Percentiles rank a stretch among this genome's conserved stretches.
Conservation (phyloP, 2,113 vertebrate genomes). For the Mola mola region DNA sequence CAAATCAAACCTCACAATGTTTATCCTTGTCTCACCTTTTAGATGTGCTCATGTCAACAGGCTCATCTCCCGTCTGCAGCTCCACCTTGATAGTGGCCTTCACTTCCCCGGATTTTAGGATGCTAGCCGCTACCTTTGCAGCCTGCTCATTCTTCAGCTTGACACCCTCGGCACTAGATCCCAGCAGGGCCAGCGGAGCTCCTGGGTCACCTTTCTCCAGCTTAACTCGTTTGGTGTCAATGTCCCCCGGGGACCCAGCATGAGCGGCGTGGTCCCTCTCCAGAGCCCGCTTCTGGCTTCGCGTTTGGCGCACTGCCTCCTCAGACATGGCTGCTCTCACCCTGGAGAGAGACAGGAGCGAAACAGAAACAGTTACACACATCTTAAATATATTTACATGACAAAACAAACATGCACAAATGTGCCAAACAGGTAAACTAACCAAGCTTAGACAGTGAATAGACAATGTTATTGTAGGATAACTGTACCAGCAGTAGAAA, state of each 20-base stretch:
- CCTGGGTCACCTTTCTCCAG: slow-evolving; percentile 84
- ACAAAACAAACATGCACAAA: too few relatives aligned
- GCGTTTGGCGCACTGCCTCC: slow-evolving; percentile 90
- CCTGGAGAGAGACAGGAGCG: slow-evolving; percentile 52
- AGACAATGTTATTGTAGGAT: background rate
- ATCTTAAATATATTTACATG: background rate
- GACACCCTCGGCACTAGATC: slow-evolving; percentile 56
- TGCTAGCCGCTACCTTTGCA: slow-evolving; percentile 80
- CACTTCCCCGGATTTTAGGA: slow-evolving; percentile 85
- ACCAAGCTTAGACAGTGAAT: too few relatives aligned
- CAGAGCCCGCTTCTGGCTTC: slow-evolving; percentile 95
- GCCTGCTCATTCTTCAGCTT: slow-evolving; percentile 80
- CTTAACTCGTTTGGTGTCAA: slow-evolving; percentile 88
- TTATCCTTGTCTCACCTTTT: slow-evolving; percentile 85
- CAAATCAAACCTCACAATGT: background rate
- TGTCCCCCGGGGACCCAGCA: slow-evolving; percentile 73
- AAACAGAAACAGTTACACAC: background rate
- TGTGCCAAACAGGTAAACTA: too few relatives aligned
- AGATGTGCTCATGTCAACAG: slow-evolving; percentile 96
- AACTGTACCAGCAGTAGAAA: background rate
- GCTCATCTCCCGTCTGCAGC: slow-evolving; percentile 87
- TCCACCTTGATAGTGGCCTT: slow-evolving; percentile 89
- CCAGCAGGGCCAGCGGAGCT: slow-evolving; percentile 43
- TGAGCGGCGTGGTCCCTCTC: slow-evolving; percentile 81
- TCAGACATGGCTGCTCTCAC: slow-evolving; percentile 89